These are phyloP conservation scores for Trachythela sp. DNA, from an alignment of 64 coral and sea anemone genomes.

Conservation along the genomic window DNA sequence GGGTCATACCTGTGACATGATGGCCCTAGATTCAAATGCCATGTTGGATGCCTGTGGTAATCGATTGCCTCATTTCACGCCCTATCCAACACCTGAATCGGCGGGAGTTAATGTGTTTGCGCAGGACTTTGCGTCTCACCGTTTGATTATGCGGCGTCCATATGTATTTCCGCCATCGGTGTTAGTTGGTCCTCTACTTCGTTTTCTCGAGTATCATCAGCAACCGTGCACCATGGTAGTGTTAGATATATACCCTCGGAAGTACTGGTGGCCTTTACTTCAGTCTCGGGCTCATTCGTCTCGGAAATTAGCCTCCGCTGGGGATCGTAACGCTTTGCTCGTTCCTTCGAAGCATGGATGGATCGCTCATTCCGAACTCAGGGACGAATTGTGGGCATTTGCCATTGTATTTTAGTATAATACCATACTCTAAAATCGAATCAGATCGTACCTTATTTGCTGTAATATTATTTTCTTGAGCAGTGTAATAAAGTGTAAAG, in stretches of 20 bases:
- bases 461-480: too few species aligned
- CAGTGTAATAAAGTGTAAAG: too few species aligned
- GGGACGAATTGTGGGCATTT: neutral
- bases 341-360: neutral
- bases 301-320: neutral
- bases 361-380: neutral
- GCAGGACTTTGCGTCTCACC: neutral
- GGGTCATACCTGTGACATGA: neutral
- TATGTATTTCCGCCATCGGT: constrained; percentile 39
- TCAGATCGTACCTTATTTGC: neutral
- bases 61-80: neutral
- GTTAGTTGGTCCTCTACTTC: neutral
- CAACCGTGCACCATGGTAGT: constrained; percentile 2
- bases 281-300: neutral
- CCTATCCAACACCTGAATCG: neutral
- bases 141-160: neutral
- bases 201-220: neutral
- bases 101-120: constrained; percentile 22
- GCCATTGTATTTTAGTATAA: neutral
- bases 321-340: neutral
- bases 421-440: too few species aligned
- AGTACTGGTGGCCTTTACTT: constrained; percentile 37
- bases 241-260: neutral
- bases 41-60: neutral
- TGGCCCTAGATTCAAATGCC: neutral